Evolutionary conservation across 2,888 invertebrate genomes (phyloP).

Genomic region (Petrolisthes cinctipes): DNA sequence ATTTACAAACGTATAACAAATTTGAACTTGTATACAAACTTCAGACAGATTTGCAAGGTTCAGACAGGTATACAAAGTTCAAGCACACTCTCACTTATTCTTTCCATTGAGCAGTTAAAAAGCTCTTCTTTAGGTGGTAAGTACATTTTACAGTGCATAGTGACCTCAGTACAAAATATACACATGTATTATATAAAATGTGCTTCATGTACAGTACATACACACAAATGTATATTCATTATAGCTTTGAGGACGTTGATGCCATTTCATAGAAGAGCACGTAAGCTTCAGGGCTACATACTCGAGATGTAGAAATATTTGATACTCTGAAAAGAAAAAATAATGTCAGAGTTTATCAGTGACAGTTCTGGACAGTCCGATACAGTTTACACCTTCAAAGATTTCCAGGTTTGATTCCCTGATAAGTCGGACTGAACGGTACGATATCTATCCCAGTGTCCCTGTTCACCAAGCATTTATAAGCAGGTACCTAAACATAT

Average conservation of each 20-base stretch:
- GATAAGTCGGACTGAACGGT: too few species aligned
- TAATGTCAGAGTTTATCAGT: neutral
- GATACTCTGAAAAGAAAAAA: slow-evolving; percentile 61
- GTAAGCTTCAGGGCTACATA: slow-evolving; percentile 65
- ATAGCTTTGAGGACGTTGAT: slow-evolving; percentile 51
- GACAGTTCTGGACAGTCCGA: too few species aligned
- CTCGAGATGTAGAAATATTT: slow-evolving; percentile 44
- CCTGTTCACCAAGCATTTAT: too few species aligned
- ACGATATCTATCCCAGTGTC: too few species aligned
- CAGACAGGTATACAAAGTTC: neutral
- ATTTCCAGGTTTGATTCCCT: neutral
- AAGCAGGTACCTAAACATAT: too few species aligned
- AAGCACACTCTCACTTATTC: neutral
- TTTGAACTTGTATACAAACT: too few species aligned
- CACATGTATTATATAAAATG: slow-evolving; percentile 8
- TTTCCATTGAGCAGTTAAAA: slow-evolving; percentile 9
- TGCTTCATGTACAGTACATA: slow-evolving; percentile 3
- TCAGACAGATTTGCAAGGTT: too few species aligned
- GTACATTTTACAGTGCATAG: neutral
- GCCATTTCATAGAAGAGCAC: slow-evolving; percentile 65
- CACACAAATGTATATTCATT: slow-evolving; percentile 13
- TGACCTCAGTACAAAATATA: slow-evolving; percentile 11
- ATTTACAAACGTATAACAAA: too few species aligned
- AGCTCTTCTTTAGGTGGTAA: neutral
- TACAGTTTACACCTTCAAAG: neutral